A percentile compares a stretch with the other conserved stretches of the same genome.
Evolutionary conservation across 2,113 vertebrate species (phyloP).

Genomic region (Terrapene triunguis): DNA sequence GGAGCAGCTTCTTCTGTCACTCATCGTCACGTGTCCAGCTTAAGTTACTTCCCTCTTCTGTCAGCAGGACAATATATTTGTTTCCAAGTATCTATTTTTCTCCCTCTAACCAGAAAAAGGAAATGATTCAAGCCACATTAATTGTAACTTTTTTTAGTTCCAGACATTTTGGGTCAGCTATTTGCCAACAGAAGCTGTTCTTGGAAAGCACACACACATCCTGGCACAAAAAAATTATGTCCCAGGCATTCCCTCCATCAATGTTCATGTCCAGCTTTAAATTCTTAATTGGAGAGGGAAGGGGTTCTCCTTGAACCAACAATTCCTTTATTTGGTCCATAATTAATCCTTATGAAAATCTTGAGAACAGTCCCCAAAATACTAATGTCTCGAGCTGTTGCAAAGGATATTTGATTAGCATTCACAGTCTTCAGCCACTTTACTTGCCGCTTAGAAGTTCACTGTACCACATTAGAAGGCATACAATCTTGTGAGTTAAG

Average conservation of each 20-base stretch:
- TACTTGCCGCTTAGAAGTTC: background rate
- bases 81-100: background rate
- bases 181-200: constrained; percentile 14
- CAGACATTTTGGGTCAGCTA: background rate
- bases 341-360: background rate
- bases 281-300: background rate
- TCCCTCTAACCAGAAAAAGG: background rate
- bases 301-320: background rate
- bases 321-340: background rate
- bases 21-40: background rate
- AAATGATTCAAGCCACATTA: constrained; percentile 1
- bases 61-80: background rate
- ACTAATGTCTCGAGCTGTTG: background rate
- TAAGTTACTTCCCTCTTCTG: constrained; percentile 16
- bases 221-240: background rate
- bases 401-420: background rate
- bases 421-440: constrained; percentile 10
- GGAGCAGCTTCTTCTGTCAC: background rate
- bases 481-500: background rate
- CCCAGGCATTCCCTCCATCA: background rate
- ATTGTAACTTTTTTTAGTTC: background rate
- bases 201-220: background rate
- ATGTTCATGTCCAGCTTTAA: background rate
- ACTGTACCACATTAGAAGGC: background rate
- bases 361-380: constrained; percentile 8